These are phyloP conservation scores for Pseudopleuronectes americanus DNA, from an alignment of 2,797 vertebrate species.

Conservation along the genomic window DNA sequence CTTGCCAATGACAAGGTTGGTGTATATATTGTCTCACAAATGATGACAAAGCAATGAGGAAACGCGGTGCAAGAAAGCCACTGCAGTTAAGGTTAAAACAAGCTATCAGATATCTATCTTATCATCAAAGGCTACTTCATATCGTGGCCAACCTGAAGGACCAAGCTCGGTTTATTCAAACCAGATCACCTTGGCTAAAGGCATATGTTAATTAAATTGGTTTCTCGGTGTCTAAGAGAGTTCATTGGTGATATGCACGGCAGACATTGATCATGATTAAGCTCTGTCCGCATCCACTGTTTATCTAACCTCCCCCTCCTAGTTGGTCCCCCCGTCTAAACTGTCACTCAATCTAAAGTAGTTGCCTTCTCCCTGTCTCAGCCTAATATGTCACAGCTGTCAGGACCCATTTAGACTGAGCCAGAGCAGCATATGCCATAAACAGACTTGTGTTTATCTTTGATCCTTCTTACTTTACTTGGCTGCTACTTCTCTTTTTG, in stretches of 20 bases:
- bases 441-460: constrained; percentile 3
- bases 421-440: constrained; percentile 13
- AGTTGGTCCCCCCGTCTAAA: constrained; percentile 8
- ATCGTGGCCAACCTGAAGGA: neutral
- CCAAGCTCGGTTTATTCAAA: neutral
- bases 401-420: constrained; percentile 17
- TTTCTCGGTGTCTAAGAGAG: neutral
- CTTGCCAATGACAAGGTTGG: no score
- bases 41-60: no score
- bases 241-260: neutral
- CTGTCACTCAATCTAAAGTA: constrained; percentile 23
- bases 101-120: neutral
- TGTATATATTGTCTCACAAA: no score
- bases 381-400: constrained; percentile 35
- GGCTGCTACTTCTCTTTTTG: neutral
- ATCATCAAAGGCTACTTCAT: neutral
- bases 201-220: neutral
- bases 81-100: no score
- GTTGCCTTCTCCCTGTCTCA: constrained; percentile 7
- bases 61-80: no score
- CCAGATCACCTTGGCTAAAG: no score
- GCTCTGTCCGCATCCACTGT: constrained; percentile 4
- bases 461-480: neutral
- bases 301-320: constrained; percentile 13
- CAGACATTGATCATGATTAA: constrained; percentile 6